Percentiles rank a stretch among this genome's conserved stretches.
These are phyloP conservation scores for Holothuria leucospilota DNA, from an alignment of 53 echinoderm and acorn worm species.

Conservation along the genomic window DNA sequence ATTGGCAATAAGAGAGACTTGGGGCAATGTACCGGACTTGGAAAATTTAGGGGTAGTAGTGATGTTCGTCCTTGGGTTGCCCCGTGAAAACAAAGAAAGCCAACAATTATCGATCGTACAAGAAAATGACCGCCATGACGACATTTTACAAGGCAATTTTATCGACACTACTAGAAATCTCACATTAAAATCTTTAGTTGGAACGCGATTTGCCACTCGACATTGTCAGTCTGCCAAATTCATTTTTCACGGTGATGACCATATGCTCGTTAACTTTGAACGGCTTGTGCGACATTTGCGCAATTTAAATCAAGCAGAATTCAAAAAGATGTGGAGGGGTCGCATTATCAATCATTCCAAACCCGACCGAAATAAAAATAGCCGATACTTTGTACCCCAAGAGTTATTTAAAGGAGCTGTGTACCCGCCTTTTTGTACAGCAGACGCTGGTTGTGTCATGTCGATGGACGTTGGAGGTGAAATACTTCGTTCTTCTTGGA, in stretches of 20 bases:
- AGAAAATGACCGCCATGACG: constrained; percentile 83
- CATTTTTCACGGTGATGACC: constrained; percentile 83
- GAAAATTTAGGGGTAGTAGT: constrained; percentile 71
- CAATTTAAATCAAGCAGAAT: constrained; percentile 53
- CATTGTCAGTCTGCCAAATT: constrained; percentile 70
- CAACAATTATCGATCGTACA: constrained; percentile 65
- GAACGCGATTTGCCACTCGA: constrained; percentile 72
- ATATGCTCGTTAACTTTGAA: constrained; percentile 73
- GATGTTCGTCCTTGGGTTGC: constrained; percentile 81
- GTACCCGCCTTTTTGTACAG: constrained; percentile 82
- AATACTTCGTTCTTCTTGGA: constrained; percentile 55
- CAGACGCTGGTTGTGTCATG: constrained; percentile 80
- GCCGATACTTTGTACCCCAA: constrained; percentile 74
- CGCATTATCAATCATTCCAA: constrained; percentile 58
- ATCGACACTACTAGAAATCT: constrained; percentile 65
- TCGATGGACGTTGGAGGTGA: constrained; percentile 67
- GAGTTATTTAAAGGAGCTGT: constrained; percentile 34
- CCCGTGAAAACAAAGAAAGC: constrained; percentile 27
- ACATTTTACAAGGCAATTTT: constrained; percentile 81
- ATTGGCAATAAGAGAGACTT: constrained; percentile 85
- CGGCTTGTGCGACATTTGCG: constrained; percentile 71
- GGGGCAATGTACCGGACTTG: constrained; percentile 82
- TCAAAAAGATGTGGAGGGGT: constrained; percentile 78
- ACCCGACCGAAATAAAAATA: constrained; percentile 62
- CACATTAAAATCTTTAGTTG: constrained; percentile 72